Evolutionary conservation across 2,113 vertebrate species (phyloP), one percentile per base, ranked within the genome.

Genomic region (Chelonoidis abingdonii): DNA sequence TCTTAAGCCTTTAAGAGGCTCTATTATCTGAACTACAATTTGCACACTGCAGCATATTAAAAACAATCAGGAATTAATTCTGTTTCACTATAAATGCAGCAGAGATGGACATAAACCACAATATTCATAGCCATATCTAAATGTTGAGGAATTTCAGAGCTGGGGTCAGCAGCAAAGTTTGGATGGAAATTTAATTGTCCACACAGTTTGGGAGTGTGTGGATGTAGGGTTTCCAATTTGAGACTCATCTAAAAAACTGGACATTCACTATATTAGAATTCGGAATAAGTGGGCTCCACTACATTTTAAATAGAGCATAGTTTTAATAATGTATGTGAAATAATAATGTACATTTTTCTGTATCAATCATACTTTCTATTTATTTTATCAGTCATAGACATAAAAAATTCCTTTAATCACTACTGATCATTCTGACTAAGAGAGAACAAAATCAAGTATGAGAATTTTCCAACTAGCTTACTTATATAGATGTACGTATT

Each of bases 381-480:
- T 93, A 87, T 96, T 93, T 95, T 94, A n/a, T 29, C 59, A 95
- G 89, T 92, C 91, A 87, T 81, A 80, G 2, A 38, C 80, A 54
- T 87, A 56, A 87, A 14, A 50, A 90, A 96, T 93, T 95, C 5
- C 83, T 93, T 83, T 86, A 90, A 86, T 54, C 38, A 9, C 89
- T 94, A 89, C 87, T 79, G 91, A 91, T 69, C 86, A 52, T 96
- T 94, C 47, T 96, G 57, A 93, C 91, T 95, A 92, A 89, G 31
- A 35, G 91, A 95, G 93, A 89, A 0, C 57, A 85, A 97, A 95
- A 96, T 90, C 76, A 82, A 89, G 59, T 44, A 59, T 90, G 90
- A 88, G 95, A 96, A 57, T 90, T 56, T 24, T 86, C 41, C 2
- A 96, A 90, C 89, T 84, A 56, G 9, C 52, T 97, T 97, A 89